These are phyloP conservation scores for Limenitis camilla DNA, from an alignment of 2,888 invertebrate species.

Conservation along the genomic window DNA sequence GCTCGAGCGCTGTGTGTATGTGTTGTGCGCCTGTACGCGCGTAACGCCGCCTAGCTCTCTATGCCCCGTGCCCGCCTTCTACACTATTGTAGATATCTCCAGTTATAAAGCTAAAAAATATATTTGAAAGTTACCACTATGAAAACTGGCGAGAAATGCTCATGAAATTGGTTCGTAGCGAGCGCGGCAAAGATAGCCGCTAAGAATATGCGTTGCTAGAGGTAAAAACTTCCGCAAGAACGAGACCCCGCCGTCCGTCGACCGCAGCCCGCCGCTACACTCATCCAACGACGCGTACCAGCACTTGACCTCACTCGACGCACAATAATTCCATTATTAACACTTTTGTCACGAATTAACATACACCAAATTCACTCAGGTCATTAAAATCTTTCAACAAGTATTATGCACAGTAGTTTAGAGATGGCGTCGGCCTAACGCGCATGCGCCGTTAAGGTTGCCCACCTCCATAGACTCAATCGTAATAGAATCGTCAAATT, in stretches of 20 bases:
- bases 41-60: conserved; percentile 52
- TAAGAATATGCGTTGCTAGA: conserved; percentile 72
- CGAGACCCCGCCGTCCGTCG: conserved; percentile 48
- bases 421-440: conserved; percentile 75
- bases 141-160: conserved; percentile 45
- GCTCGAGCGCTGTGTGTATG: no score
- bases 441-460: conserved; percentile 62
- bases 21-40: conserved; percentile 52
- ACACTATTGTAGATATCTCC: conserved; percentile 28
- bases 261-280: conserved; percentile 40
- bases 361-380: conserved; percentile 46
- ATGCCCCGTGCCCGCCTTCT: conserved; percentile 40
- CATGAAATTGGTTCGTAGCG: conserved; percentile 51
- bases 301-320: conserved; percentile 47
- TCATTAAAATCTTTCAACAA: conserved; percentile 47
- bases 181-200: conserved; percentile 55
- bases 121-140: conserved; percentile 54
- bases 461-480: no score
- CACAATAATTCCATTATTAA: conserved; percentile 55
- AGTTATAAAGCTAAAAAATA: conserved; percentile 35
- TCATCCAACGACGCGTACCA: conserved; percentile 38
- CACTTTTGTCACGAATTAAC: conserved; percentile 50
- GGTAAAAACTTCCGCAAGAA: conserved; percentile 67
- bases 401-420: conserved; percentile 65
- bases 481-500: no score